Evolutionary conservation across 2,113 vertebrate genomes (phyloP).

Genomic region (Oceanodroma tethys): DNA sequence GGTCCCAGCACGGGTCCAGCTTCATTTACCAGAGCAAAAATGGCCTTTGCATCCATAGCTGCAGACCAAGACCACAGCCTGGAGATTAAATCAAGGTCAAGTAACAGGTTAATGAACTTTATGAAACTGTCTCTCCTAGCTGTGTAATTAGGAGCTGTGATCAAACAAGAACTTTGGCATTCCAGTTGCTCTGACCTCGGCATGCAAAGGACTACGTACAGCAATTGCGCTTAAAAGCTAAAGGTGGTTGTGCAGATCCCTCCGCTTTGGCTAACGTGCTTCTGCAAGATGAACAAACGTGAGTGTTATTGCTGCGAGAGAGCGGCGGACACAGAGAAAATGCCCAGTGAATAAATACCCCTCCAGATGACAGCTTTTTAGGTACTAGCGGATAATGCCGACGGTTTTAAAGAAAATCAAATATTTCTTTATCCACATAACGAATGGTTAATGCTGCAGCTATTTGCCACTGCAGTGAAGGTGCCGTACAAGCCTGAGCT

Average conservation of each 20-base stretch:
- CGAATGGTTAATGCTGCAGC: fast-evolving
- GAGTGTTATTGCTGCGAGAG: no score
- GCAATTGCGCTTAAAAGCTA: not conserved
- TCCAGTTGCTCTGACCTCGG: not conserved
- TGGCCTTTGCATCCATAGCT: not conserved
- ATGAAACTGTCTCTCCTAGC: not conserved
- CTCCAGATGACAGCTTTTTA: not conserved
- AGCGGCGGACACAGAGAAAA: not conserved
- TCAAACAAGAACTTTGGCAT: not conserved
- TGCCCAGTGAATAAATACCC: not conserved
- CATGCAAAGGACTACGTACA: not conserved
- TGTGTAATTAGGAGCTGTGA: not conserved
- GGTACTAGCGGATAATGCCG: fast-evolving
- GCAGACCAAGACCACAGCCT: not conserved
- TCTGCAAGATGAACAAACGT: not conserved
- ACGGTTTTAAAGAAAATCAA: not conserved
- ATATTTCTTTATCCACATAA: not conserved
- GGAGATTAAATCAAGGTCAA: not conserved
- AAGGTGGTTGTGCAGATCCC: not conserved
- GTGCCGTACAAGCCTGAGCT: not conserved
- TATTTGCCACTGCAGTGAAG: not conserved
- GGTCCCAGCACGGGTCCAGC: not conserved
- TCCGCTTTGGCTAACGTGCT: not conserved
- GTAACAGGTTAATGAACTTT: not conserved
- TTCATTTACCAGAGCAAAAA: not conserved